Evolutionary conservation across 2,888 invertebrate species (phyloP), one percentile per base, ranked within the genome.

Genomic region (Lottia scabra): DNA sequence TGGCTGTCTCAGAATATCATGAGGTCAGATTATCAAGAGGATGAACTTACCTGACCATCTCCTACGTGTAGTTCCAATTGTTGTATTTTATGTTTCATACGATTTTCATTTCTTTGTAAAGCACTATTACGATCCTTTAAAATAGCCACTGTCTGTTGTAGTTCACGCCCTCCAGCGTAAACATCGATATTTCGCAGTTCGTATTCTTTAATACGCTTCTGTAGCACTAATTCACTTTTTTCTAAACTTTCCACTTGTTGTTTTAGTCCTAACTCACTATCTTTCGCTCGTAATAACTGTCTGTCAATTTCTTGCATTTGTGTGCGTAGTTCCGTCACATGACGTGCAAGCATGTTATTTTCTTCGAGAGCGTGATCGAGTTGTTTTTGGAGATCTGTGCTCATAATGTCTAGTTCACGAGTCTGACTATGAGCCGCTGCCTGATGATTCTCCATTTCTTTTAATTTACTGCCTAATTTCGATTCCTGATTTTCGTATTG

Each of bases 391-490:
- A 85, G 73, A 30, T 84, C 83, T 68, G 81, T 77, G 68, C 85
- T 87, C 67, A 82, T 75, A 67, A 77, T 77, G 67, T 85, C 85
- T 67, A 85, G 77, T 69, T 85, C 84, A 2, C 81, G 76, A 4
- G 81, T 81, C 71, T 83, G 78, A 68, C 82, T 80, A 63, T 83
- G 79, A 38, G 85, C 81, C 72, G 80, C 83, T 30, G 81, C 80
- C 73, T 84, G 84, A 64, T 81, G 79, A 27, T 80, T 83, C 74
- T 87, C 84, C 65, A 85, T 67, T 46, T 84, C 84, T 46, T 73
- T 74, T 30, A 85, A 75, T 66, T 81, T 79, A 26, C 74, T 80
- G 68, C 84, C 81, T 23, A 84, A 71, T 64, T 73, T 80, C 12
- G 81, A 82, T 73, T 83, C 82, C 38, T 79, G 73, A 65, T 81